A percentile compares a stretch with the other conserved stretches of the same genome.
These are phyloP conservation scores for Candoia aspera DNA, from an alignment of 2,113 vertebrate species.

Conservation along the genomic window DNA sequence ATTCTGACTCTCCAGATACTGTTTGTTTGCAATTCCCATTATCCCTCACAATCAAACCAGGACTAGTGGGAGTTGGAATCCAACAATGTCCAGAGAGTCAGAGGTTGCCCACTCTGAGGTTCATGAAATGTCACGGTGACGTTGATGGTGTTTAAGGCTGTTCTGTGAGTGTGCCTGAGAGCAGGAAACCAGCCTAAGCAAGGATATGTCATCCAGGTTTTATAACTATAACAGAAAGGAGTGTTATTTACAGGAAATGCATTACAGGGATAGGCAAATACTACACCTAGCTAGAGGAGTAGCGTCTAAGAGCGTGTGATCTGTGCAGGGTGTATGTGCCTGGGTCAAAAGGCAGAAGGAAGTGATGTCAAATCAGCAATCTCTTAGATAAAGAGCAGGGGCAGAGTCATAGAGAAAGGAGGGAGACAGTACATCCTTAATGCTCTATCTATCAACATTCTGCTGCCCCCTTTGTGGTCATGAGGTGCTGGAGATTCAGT, in stretches of 20 bases:
- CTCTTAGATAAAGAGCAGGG: background rate
- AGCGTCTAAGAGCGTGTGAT: background rate
- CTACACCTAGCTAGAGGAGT: background rate
- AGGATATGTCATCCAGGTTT: background rate
- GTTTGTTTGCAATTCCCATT: background rate
- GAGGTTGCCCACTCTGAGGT: background rate
- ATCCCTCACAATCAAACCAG: too few relatives aligned
- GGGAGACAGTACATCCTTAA: background rate
- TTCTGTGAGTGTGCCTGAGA: background rate
- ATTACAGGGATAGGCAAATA: background rate
- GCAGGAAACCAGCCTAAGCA: background rate
- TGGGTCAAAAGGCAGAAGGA: background rate
- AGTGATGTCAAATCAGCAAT: background rate
- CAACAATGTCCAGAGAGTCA: background rate
- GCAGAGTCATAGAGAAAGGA: background rate
- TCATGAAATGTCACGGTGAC: background rate
- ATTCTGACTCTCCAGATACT: background rate
- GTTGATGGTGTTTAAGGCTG: background rate
- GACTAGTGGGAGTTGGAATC: too few relatives aligned
- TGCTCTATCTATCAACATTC: background rate
- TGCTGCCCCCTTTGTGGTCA: background rate
- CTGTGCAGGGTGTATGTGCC: background rate
- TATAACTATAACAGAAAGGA: background rate
- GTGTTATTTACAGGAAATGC: background rate
- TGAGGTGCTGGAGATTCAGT: background rate